A percentile compares a stretch with the other conserved stretches of the same genome.
Evolutionary conservation across 2,888 invertebrate species (phyloP).

Genomic region (Mimas tiliae): DNA sequence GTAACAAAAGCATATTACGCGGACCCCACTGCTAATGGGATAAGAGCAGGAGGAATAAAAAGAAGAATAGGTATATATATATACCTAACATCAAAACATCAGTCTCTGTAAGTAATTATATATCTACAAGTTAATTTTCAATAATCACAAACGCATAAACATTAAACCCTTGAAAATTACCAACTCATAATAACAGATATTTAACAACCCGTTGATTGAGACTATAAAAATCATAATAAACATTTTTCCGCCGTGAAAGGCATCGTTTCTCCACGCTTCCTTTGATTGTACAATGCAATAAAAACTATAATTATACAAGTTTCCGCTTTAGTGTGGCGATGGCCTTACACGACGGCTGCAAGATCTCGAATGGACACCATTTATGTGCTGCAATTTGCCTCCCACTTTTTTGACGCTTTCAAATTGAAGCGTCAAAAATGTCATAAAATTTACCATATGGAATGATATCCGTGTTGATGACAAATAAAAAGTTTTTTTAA

Average conservation of each 20-base stretch:
- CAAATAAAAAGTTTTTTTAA: background rate
- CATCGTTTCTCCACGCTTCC: conserved; percentile 19
- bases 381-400: conserved; percentile 18
- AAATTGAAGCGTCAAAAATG: conserved; percentile 21
- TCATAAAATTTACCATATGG: background rate
- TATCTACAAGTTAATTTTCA: background rate
- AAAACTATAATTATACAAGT: conserved; percentile 29
- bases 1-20: no score
- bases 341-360: conserved; percentile 36
- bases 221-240: conserved; percentile 19
- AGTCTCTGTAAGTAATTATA: no score
- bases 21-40: no score
- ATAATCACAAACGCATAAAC: background rate
- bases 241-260: conserved; percentile 15
- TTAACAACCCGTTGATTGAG: conserved; percentile 6
- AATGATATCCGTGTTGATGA: background rate
- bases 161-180: background rate
- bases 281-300: conserved; percentile 13
- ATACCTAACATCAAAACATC: no score
- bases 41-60: no score
- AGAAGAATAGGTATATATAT: no score
- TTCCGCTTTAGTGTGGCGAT: conserved; percentile 31
- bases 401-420: conserved; percentile 19
- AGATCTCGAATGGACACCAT: conserved; percentile 8
- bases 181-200: background rate